A percentile compares a stretch with the other conserved stretches of the same genome.
These are phyloP conservation scores for Pyrocephalus nanus DNA, from an alignment of 2,797 vertebrate genomes.

Conservation along the genomic window DNA sequence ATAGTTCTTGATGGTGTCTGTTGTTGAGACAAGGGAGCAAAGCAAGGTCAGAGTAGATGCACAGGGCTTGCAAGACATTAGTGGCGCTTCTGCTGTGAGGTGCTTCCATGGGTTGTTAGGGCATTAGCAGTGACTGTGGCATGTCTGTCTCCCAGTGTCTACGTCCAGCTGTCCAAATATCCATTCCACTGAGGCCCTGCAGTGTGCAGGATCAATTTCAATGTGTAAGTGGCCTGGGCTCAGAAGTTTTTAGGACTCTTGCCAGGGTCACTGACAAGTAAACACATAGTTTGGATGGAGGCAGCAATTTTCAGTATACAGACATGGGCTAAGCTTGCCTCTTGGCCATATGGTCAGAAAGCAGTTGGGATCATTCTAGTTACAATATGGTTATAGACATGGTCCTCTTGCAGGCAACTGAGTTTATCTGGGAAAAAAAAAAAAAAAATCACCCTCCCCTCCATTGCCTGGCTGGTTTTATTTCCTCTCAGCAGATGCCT, in stretches of 20 bases:
- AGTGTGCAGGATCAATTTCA: neutral
- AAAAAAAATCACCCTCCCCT: neutral
- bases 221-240: neutral
- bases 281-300: neutral
- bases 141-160: neutral
- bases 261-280: neutral
- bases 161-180: neutral
- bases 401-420: neutral
- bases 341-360: neutral
- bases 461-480: neutral
- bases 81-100: neutral
- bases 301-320: neutral
- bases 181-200: neutral
- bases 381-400: neutral
- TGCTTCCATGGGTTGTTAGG: neutral
- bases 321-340: neutral
- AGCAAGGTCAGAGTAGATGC: neutral
- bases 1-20: neutral
- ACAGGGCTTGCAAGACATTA: neutral
- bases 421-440: neutral
- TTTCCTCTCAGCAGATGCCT: neutral
- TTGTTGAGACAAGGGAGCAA: neutral
- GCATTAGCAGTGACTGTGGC: fast-evolving
- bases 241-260: neutral
- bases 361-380: neutral